Evolutionary conservation across 2,797 vertebrate species (phyloP), one percentile per base, ranked within the genome.

Genomic region (Myotis daubentonii): DNA sequence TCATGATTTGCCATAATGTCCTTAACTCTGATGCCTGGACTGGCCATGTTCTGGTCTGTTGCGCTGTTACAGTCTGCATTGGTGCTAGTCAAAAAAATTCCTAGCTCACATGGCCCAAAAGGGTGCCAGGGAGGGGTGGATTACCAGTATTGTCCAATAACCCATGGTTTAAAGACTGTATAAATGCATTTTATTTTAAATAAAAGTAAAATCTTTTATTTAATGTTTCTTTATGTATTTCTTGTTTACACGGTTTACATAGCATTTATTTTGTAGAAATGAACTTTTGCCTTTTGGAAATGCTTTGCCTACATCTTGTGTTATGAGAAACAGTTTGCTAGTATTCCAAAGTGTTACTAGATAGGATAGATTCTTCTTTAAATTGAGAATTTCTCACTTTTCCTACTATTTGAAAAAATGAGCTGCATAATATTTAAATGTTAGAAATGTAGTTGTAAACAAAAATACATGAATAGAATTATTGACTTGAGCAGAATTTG

Each of bases 101-200:
- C 71, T 74, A 96, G 93, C 96, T 92, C 30, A 38, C 79, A 71
- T 22, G 22, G 90, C 10, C 84, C 68, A 1, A 11, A 57, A 93
- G 98, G 96, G 93, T 38, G 51, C 93, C 90, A 65, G 86, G 87
- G 88, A 94, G 79, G 87, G 85, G 68, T 75, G 91, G 74, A 70
- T 80, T 94, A 96, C 81, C 97, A 96, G 96, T 92, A 93, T 97
- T 97, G 96, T 49, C 96, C 87, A 55, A 60, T 96, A 97, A 97
- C 88, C 97, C 90, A 75, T 98, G 97, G 95, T 96, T 96, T 97
- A 97, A 98, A 97, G 97, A 97, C 97, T 97, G 98, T 99, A 98
- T 97, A 98, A 98, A 98, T 98, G 96, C 98, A 97, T 98, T 98
- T 98, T 98, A 98, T 98, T 99, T 98, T 98, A 98, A 99, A 99